These are phyloP conservation scores for Hoplodrina blanda DNA, from an alignment of 2,888 invertebrate species.

Conservation along the genomic window DNA sequence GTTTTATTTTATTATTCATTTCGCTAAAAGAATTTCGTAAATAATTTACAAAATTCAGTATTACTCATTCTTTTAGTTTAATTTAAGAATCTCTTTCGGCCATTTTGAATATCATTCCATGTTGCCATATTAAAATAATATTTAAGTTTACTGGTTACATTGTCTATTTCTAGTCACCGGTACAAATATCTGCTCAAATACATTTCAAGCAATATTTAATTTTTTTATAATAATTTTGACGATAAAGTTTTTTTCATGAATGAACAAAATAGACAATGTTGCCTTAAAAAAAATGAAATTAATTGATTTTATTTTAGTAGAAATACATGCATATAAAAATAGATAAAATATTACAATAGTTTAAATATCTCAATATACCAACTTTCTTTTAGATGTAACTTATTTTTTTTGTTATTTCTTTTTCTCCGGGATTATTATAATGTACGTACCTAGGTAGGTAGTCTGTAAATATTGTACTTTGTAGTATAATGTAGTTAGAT, in stretches of 20 bases:
- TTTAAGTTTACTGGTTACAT: constrained; percentile 41
- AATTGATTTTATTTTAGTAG: background rate
- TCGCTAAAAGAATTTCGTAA: background rate
- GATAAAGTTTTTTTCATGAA: constrained; percentile 1
- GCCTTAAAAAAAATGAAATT: constrained; percentile 21
- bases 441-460: background rate
- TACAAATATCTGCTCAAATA: constrained; percentile 31
- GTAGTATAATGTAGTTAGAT: background rate
- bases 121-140: constrained; percentile 48
- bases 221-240: constrained; percentile 2
- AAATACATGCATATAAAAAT: background rate
- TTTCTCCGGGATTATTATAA: background rate
- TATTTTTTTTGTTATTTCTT: background rate
- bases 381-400: background rate
- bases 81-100: constrained; percentile 23
- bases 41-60: constrained; percentile 26
- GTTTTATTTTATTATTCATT: background rate
- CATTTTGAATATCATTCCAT: constrained; percentile 45
- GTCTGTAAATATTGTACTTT: background rate
- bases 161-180: constrained; percentile 63
- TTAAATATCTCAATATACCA: background rate
- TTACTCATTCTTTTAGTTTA: constrained; percentile 18
- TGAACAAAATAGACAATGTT: constrained; percentile 54
- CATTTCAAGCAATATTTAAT: background rate
- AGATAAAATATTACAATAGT: background rate